Evolutionary conservation across 2,888 invertebrate genomes (phyloP).

Genomic region (Xylota sylvarum): DNA sequence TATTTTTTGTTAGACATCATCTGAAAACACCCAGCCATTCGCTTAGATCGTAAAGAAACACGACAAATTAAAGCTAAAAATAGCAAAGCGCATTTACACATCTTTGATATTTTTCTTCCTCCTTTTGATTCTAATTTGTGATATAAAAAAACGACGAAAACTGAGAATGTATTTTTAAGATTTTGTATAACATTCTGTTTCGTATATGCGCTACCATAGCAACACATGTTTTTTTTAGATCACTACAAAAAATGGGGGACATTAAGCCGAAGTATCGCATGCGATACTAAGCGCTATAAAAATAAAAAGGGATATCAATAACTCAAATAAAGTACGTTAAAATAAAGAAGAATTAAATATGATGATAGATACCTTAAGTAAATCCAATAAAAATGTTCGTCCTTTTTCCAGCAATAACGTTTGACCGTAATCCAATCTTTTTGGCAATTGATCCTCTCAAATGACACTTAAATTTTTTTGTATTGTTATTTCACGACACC

Average conservation of each 20-base stretch:
- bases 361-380: constrained; percentile 16
- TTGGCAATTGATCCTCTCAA: constrained; percentile 42
- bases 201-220: constrained; percentile 51
- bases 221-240: constrained; percentile 56
- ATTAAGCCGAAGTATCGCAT: neutral
- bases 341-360: neutral
- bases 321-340: neutral
- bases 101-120: constrained; percentile 45
- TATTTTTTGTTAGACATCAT: constrained; percentile 2
- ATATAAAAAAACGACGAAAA: constrained; percentile 36
- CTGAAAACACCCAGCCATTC: constrained; percentile 28
- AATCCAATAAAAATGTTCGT: constrained; percentile 4
- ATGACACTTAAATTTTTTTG: constrained; percentile 39
- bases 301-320: neutral
- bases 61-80: constrained; percentile 67
- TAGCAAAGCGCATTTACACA: constrained; percentile 71
- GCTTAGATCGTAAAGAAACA: constrained; percentile 36
- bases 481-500: constrained; percentile 40
- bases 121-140: constrained; percentile 41
- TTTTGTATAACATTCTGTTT: constrained; percentile 47
- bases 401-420: neutral
- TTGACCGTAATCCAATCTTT: constrained; percentile 42
- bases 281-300: neutral
- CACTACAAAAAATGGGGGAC: neutral
- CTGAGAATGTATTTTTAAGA: constrained; percentile 61